These are phyloP conservation scores for Etheostoma cragini DNA, from an alignment of 2,113 vertebrate genomes.

Conservation along the genomic window DNA sequence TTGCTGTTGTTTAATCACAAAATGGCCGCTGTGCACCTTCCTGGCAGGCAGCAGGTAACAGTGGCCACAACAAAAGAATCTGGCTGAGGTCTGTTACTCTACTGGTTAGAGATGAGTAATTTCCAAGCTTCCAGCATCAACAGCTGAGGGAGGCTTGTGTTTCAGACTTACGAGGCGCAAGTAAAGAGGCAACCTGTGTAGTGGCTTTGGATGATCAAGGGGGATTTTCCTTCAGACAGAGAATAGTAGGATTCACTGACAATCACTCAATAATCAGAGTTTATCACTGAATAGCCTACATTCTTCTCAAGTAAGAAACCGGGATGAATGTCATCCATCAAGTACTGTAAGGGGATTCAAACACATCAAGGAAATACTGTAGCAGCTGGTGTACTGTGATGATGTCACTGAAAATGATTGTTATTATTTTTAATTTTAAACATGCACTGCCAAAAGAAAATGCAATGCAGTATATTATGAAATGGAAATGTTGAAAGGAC, in stretches of 20 bases:
- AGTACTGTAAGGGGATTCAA: neutral
- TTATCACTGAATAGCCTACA: constrained; percentile 50
- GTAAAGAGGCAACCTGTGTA: constrained; percentile 36
- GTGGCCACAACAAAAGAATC: neutral
- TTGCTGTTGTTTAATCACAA: constrained; percentile 47
- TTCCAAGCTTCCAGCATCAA: constrained; percentile 26
- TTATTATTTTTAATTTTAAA: neutral
- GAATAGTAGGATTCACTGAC: constrained; percentile 59
- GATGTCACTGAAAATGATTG: neutral
- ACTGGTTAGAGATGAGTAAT: constrained; percentile 4
- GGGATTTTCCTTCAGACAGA: constrained; percentile 65
- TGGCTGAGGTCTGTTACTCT: neutral
- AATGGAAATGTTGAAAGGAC: neutral
- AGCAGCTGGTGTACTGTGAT: neutral
- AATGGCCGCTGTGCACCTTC: constrained; percentile 50
- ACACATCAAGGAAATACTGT: neutral
- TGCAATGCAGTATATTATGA: neutral
- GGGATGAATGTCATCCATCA: constrained; percentile 21
- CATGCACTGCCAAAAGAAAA: neutral
- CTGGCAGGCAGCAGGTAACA: constrained; percentile 31
- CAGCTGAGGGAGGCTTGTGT: constrained; percentile 56
- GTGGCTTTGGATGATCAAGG: constrained; percentile 43
- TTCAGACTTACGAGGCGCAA: constrained; percentile 4
- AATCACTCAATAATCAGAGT: constrained; percentile 64
- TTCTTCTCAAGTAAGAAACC: constrained; percentile 27